Evolutionary conservation across 2,888 invertebrate species (phyloP).

Genomic region (Rhimphoctona megacephalus): DNA sequence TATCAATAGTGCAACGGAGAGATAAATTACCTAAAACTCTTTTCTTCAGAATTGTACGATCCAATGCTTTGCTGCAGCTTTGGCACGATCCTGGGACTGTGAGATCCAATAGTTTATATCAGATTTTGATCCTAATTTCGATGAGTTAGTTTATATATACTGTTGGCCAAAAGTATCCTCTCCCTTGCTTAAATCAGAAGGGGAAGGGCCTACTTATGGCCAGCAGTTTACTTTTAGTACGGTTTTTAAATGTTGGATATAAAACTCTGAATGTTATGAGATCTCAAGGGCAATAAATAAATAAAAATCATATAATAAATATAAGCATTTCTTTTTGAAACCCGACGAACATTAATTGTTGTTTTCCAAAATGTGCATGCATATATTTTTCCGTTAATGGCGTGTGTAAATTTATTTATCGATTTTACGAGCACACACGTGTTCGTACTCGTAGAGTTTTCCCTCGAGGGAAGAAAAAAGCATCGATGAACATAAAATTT

Average conservation of each 20-base stretch:
- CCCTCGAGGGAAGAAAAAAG: neutral
- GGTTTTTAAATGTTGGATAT: neutral
- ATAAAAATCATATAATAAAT: neutral
- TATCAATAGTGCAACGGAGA: too few species aligned
- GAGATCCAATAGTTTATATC: too few species aligned
- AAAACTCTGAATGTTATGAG: neutral
- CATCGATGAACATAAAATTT: conserved; percentile 18
- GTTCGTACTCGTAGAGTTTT: neutral
- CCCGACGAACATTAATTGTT: neutral
- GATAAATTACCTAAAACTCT: too few species aligned
- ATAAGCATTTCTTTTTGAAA: neutral
- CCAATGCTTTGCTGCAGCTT: too few species aligned
- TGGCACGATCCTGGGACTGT: too few species aligned
- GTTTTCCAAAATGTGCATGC: neutral
- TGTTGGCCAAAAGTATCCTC: too few species aligned
- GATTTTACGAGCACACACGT: neutral
- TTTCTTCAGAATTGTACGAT: too few species aligned
- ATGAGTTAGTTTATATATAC: too few species aligned
- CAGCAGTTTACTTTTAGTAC: neutral
- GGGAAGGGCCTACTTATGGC: neutral
- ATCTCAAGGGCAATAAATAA: neutral
- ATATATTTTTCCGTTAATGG: neutral
- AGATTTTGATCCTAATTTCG: too few species aligned
- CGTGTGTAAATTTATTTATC: neutral
- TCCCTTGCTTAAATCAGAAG: too few species aligned